A percentile compares a stretch with the other conserved stretches of the same genome.
phyloP scores from a whole-genome alignment of 2,888 invertebrate genomes.

The Unio pictorum region DNA sequence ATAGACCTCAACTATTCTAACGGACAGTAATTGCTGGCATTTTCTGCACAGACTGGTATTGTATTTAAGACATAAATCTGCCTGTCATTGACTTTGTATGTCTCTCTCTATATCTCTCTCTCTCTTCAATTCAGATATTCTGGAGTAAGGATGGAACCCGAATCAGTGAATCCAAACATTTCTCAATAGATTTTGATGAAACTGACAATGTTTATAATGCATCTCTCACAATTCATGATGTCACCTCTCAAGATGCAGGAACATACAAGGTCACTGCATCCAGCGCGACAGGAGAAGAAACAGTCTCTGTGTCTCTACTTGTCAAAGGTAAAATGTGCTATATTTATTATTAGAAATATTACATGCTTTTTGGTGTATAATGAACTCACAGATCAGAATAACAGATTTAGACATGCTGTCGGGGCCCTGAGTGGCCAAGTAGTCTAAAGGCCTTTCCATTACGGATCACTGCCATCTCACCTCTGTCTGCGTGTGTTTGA shows the following conservation, averaged over 20 bases:
- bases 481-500: too few relatives aligned
- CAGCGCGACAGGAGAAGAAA: constrained; percentile 66
- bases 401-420: too few relatives aligned
- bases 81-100: background rate
- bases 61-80: background rate
- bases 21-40: too few relatives aligned
- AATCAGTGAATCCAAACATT: constrained; percentile 49
- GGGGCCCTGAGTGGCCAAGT: too few relatives aligned
- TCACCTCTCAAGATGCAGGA: constrained; percentile 62
- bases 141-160: constrained; percentile 63
- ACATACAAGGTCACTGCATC: constrained; percentile 63
- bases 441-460: too few relatives aligned
- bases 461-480: too few relatives aligned
- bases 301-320: constrained; percentile 66
- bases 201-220: constrained; percentile 72
- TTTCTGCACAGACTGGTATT: background rate
- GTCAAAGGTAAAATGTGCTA: constrained; percentile 58
- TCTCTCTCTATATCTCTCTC: background rate
- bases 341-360: background rate
- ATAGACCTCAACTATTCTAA: too few relatives aligned
- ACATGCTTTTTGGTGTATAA: background rate
- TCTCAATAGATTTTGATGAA: constrained; percentile 42
- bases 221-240: constrained; percentile 79
- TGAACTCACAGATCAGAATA: background rate
- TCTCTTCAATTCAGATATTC: constrained; percentile 44